Conservation (phyloP, 2,797 vertebrate species). For the Microctenopoma steveboyesi region DNA sequence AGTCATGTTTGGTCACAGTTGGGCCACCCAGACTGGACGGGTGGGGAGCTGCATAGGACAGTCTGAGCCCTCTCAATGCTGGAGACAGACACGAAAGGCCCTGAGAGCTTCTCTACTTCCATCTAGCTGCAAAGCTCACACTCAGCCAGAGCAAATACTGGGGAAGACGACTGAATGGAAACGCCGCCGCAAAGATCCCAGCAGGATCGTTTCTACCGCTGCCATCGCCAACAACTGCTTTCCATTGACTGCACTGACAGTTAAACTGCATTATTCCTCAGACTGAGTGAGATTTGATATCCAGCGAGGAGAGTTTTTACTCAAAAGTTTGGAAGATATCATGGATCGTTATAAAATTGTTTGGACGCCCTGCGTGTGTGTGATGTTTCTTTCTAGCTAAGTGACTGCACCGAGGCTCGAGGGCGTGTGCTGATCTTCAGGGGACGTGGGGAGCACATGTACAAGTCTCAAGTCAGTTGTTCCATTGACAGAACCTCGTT, state of each 20-base stretch:
- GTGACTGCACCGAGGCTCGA: conserved; percentile 1
- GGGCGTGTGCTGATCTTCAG: conserved; percentile 15
- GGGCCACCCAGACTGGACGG: conserved; percentile 56
- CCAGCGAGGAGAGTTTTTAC: conserved; percentile 15
- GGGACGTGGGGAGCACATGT: conserved; percentile 25
- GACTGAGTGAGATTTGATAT: conserved; percentile 43
- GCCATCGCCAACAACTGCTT: conserved; percentile 35
- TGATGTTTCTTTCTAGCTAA: conserved; percentile 8
- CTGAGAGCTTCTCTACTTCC: conserved; percentile 56
- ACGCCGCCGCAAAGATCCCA: conserved; percentile 51
- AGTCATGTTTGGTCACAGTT: conserved; percentile 28
- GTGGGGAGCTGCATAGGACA: not conserved
- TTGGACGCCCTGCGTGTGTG: conserved; percentile 1
- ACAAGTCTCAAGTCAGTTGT: conserved; percentile 40
- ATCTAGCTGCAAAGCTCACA: conserved; percentile 42
- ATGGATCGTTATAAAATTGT: conserved; percentile 25
- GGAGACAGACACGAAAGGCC: conserved; percentile 23
- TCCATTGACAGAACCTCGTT: conserved; percentile 46
- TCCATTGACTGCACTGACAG: conserved; percentile 48
- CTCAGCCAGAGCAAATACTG: conserved; percentile 69
- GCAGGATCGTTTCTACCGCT: conserved; percentile 41
- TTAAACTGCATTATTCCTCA: conserved; percentile 34
- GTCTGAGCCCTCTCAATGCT: conserved; percentile 43
- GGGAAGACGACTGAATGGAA: conserved; percentile 57
- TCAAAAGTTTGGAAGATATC: conserved; percentile 43